Evolutionary conservation across 2,797 vertebrate genomes (phyloP).

Genomic region (Phalanger gymnotis): DNA sequence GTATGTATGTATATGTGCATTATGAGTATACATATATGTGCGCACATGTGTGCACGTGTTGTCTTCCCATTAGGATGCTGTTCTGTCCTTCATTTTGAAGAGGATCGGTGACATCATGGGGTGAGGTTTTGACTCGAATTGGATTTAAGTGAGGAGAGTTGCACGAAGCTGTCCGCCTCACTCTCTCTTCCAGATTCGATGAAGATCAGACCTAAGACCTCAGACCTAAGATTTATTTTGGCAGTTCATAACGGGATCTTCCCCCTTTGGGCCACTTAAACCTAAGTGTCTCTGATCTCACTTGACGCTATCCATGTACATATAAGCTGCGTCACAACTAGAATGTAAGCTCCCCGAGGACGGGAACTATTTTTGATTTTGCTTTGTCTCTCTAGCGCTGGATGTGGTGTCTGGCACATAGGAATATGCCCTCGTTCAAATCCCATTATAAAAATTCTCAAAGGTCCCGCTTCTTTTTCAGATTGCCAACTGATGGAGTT

Average conservation of each 20-base stretch:
- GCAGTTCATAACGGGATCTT: not conserved
- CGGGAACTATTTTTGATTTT: not conserved
- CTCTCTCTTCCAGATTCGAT: not conserved
- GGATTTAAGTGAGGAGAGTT: not conserved
- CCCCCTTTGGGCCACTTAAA: not conserved
- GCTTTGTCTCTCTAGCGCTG: not conserved
- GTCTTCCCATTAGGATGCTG: not conserved
- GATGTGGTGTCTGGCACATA: not conserved
- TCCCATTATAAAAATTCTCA: slow-evolving; percentile 43
- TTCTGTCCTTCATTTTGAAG: not conserved
- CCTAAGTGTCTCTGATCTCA: not conserved
- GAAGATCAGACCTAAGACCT: no score
- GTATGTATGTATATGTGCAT: no score
- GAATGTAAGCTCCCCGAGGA: not conserved
- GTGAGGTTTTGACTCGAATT: not conserved
- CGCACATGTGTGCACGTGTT: no score
- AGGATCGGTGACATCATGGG: not conserved
- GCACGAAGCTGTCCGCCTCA: not conserved
- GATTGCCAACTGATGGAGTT: not conserved
- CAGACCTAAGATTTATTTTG: not conserved
- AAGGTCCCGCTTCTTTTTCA: not conserved
- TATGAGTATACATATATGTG: no score
- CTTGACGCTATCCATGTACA: not conserved
- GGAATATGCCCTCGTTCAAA: not conserved
- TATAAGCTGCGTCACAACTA: not conserved